These are phyloP conservation scores for Eilema depressum DNA, from an alignment of 2,888 invertebrate genomes.

Conservation along the genomic window DNA sequence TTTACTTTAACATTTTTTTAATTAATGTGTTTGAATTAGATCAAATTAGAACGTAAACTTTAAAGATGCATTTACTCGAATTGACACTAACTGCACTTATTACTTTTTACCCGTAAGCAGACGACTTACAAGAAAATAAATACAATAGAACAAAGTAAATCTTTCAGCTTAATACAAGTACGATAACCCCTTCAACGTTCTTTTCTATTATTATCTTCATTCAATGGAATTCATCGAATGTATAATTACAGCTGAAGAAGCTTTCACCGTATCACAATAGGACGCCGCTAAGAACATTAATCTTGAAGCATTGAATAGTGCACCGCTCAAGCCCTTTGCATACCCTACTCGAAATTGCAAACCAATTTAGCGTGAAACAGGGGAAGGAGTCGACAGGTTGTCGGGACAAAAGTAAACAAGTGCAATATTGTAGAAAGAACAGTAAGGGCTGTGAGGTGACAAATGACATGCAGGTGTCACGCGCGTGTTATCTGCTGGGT, in stretches of 20 bases:
- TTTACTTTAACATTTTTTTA: no score
- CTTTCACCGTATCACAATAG: conserved; percentile 47
- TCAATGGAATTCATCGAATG: conserved; percentile 39
- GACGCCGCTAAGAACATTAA: conserved; percentile 53
- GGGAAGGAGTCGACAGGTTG: conserved; percentile 59
- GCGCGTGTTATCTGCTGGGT: conserved; percentile 62
- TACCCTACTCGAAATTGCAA: conserved; percentile 63
- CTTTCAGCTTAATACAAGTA: conserved; percentile 25
- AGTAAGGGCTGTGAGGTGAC: conserved; percentile 71
- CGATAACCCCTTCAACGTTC: conserved; percentile 38
- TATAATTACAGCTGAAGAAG: conserved; percentile 48
- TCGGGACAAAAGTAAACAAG: conserved; percentile 69
- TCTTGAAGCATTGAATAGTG: conserved; percentile 54
- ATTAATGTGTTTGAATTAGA: no score
- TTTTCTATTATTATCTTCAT: conserved; percentile 35
- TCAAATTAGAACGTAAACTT: no score
- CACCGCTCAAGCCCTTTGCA: conserved; percentile 46
- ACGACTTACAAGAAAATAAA: conserved; percentile 14
- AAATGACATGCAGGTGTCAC: conserved; percentile 83
- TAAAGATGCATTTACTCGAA: no score
- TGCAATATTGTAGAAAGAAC: conserved; percentile 68
- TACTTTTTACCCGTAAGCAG: no score
- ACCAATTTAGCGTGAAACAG: conserved; percentile 71
- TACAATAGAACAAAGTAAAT: conserved; percentile 29
- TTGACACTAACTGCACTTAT: no score